Evolutionary conservation across 2,113 vertebrate species (phyloP), one percentile per base, ranked within the genome.

Genomic region (Piaya cayana): DNA sequence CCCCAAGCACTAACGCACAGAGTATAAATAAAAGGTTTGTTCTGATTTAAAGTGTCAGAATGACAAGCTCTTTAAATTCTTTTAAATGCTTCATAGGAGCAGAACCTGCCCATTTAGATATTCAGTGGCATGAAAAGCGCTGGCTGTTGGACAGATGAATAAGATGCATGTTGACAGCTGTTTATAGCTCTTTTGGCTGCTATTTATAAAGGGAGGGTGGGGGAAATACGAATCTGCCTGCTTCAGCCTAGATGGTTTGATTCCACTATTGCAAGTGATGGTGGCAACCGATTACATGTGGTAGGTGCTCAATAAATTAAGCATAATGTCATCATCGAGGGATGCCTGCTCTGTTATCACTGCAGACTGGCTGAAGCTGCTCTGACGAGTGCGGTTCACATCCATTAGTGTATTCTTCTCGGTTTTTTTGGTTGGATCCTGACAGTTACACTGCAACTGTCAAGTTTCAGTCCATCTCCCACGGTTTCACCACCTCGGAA

Each of bases 91-190:
- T 86, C 64, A 80, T 22, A 74, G 82, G 64, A 88, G 81, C 65
- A 75, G 76, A 83, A 92, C 86, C 80, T 94, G 82, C 69, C 76
- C 76, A 76, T 95, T 94, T 96, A 90, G 86, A 86, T 93, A 95
- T 96, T 92, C 93, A 88, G 43, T 75, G 76, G 43, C 88, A 94
- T 94, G 92, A 95, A 95, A 96, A 95, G 88, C 92, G 65, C 80
- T 96, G 58, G 74, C 60, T 81, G 49, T 84, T 93, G 90, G 85
- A 93, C 80, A 92, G 82, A 84, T 76, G 39, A 96, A 23, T 79
- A 76, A 93, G 86, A 95, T 95, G 84, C 62, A 87, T 92, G 90
- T 42, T 96, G 96, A 93, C 94, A 96, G 77, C 65, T 93, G 62
- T 71, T 94, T 93, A 93, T 83, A 93, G 82, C 64, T 96, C 79